Evolutionary conservation across 2,888 invertebrate genomes (phyloP), one percentile per base, ranked within the genome.

Genomic region (Drosophila robusta): DNA sequence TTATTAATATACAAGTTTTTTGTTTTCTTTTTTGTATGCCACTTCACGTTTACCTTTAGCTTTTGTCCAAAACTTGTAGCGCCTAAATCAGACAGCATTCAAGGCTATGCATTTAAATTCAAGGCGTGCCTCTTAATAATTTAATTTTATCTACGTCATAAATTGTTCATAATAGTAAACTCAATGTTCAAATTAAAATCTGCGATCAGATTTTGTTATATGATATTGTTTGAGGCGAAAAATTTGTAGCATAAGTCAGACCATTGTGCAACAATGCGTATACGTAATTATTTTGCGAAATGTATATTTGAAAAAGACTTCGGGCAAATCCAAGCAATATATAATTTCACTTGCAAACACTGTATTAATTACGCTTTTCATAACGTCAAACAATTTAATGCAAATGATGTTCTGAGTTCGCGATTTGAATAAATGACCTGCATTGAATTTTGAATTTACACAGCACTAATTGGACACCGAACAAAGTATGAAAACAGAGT

Each of bases 21-120:
- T 42, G 32, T 11, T 61, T 1, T 34, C 34, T 1, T 12, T 34
- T 34, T 34, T 29, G 51, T 67, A 63, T 45, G 50, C 34, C 66
- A 67, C 55, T 62, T 77, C 78, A 68, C 52, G 70, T 54, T 71
- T 66, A 70, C 65, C 72, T 72, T 70, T 75, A 58, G 79, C 82
- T 78, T 66, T 61, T 63, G 58, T 65, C 60, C 70, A 58, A 58
- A 72, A 80, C 68, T 62, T 51, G 73, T 66, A 77, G 52, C 66
- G 32, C 52, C 78, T 26, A 65, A 74, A 70, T 63, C 49, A 49
- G 76, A 49, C 46, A 51, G 39, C 55, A 56, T 65, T 64, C 78
- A 83, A 83, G 89, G 83, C 77, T 69, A n/a, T 56, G 64, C 58
- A 83, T 88, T 83, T 22, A 72, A 64, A 83, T 83, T 83, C 83